These are phyloP conservation scores for Agonopterix arenella DNA, from an alignment of 2,888 invertebrate species.

Conservation along the genomic window DNA sequence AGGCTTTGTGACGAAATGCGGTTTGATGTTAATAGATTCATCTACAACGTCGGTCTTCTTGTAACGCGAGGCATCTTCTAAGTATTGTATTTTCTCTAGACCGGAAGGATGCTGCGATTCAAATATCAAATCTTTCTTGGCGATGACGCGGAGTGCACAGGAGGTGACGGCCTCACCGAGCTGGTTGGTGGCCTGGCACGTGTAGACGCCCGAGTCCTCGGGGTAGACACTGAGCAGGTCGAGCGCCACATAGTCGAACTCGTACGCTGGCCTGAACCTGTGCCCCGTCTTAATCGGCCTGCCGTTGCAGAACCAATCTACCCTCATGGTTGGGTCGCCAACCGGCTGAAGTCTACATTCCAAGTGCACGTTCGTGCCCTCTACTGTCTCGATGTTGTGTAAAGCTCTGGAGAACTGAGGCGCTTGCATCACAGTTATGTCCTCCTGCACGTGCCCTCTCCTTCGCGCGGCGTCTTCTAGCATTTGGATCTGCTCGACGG, in stretches of 20 bases:
- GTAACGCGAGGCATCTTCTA: conserved; percentile 92
- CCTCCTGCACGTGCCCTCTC: conserved; percentile 84
- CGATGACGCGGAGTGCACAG: conserved; percentile 91
- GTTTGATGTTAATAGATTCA: conserved; percentile 88
- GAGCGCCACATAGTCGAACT: conserved; percentile 97
- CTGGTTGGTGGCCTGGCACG: conserved; percentile 95
- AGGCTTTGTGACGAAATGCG: conserved; percentile 90
- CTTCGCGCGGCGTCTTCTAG: conserved; percentile 88
- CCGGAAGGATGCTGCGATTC: conserved; percentile 95
- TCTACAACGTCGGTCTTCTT: conserved; percentile 89
- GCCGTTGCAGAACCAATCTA: conserved; percentile 98
- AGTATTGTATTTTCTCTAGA: conserved; percentile 92
- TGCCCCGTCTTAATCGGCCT: conserved; percentile 94
- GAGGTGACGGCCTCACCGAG: conserved; percentile 96
- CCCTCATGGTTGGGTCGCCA: conserved; percentile 93
- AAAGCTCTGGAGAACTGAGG: conserved; percentile 92
- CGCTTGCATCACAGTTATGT: conserved; percentile 88
- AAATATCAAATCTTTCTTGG: conserved; percentile 90
- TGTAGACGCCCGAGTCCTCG: conserved; percentile 97
- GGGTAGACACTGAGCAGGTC: conserved; percentile 97
- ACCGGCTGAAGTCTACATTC: conserved; percentile 94
- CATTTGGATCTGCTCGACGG: conserved; percentile 93
- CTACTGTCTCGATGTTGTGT: conserved; percentile 93
- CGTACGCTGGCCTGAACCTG: conserved; percentile 96
- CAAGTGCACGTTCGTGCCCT: conserved; percentile 93